phyloP scores from a whole-genome alignment of 2,113 vertebrate species.

The Silurus asotus region DNA sequence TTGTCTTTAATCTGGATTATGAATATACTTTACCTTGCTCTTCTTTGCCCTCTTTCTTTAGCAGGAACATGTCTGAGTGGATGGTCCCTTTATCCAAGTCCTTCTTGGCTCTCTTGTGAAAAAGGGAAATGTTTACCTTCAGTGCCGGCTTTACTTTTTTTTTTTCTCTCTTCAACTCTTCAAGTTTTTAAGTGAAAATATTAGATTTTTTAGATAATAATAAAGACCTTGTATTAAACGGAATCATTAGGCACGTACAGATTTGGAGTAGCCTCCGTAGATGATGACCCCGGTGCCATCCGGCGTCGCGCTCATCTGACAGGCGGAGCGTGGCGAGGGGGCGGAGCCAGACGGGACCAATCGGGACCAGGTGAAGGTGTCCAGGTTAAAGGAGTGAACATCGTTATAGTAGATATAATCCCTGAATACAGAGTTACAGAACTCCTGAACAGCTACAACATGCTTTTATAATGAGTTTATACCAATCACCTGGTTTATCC shows the following conservation, averaged over 20 bases:
- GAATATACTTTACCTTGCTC: slow-evolving; percentile 70
- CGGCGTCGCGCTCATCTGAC: slow-evolving; percentile 79
- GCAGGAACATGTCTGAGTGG: slow-evolving; percentile 90
- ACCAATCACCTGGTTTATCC: too few relatives aligned
- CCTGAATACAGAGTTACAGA: slow-evolving; percentile 61
- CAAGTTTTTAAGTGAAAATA: background rate
- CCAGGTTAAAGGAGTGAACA: slow-evolving; percentile 85
- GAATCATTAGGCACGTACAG: slow-evolving; percentile 69
- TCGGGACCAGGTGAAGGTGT: slow-evolving; percentile 85
- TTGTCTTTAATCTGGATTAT: slow-evolving; percentile 59
- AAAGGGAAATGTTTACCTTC: slow-evolving; percentile 10
- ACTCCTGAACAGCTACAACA: too few relatives aligned
- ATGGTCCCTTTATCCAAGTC: slow-evolving; percentile 92
- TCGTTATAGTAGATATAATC: slow-evolving; percentile 97
- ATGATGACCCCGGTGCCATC: slow-evolving; percentile 79
- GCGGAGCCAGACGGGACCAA: slow-evolving; percentile 75
- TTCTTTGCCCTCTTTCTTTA: slow-evolving; percentile 79
- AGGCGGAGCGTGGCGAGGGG: slow-evolving; percentile 85
- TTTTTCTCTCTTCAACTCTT: background rate
- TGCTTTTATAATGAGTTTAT: too few relatives aligned
- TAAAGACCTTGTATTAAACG: background rate
- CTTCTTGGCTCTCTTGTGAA: slow-evolving; percentile 85
- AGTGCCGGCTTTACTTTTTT: background rate
- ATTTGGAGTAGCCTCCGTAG: slow-evolving; percentile 95
- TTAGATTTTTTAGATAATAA: background rate